Evolutionary conservation across 2,797 vertebrate species (phyloP), one percentile per base, ranked within the genome.

Genomic region (Taeniopygia guttata): DNA sequence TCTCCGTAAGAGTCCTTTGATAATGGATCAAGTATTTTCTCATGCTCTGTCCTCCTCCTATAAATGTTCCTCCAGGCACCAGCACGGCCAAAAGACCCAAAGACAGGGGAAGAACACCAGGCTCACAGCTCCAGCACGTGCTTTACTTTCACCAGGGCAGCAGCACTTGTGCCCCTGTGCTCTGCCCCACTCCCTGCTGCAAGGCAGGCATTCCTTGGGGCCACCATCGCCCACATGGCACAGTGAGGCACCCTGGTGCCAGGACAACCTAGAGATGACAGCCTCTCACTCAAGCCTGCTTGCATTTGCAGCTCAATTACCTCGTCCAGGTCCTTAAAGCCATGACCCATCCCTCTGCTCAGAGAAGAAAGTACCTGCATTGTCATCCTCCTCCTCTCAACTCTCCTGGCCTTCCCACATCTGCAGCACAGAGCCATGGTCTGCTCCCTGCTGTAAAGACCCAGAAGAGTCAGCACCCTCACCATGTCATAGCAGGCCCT

Each of bases 321-420:
- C 73, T 77, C 16, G 3, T 16, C 42, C 62, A 56, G 25, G 19
- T 52, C 42, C 63, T 79, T 38, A 79, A 59, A 48, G 52, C 79
- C 79, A 22, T 4, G 22, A 75, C 16, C 51, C 26, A 40, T 59
- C 67, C 40, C 36, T 67, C 42, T 34, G 26, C 52, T 67, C 25
- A 52, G 18, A 63, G n/a, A 79, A 76, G 7, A 56, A 84, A 70
- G 42, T 0, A 3, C 7, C 26, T 5, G 1, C 0, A 0, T 6
- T 34, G 38, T 25, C 11, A 3, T 54, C 16, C 29, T 58, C 16
- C 42, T 45, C 63, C 48, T 70, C 40, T 30, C 42, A 52, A 56
- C 49, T 59, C 7, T 34, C 14, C 59, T 23, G 22, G 42, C 67
- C 36, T 72, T 78, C 48, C 48, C 30, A 7, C 25, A 49, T 1